A percentile compares a stretch with the other conserved stretches of the same genome.
Conservation (phyloP, 2,888 invertebrate genomes). For the Carpatolechia fugitivella region DNA sequence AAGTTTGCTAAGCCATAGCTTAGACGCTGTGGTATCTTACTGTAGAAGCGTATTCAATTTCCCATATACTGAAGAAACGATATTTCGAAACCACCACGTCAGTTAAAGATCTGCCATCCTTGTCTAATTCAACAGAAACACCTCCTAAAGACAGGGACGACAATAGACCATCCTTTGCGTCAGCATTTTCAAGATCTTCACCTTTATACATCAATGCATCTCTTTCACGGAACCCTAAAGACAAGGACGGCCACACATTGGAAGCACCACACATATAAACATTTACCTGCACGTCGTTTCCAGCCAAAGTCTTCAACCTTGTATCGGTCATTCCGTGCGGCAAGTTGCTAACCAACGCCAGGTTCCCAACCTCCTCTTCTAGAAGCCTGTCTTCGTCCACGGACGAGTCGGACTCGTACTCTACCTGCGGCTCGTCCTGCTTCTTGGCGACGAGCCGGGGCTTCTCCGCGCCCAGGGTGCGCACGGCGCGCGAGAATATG, state of each 20-base stretch:
- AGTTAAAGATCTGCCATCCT: too few relatives aligned
- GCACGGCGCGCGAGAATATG: conserved; percentile 64
- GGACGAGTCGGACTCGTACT: conserved; percentile 49
- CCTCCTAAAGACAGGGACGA: too few relatives aligned
- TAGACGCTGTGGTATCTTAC: too few relatives aligned
- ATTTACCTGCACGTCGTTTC: conserved; percentile 69
- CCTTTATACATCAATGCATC: too few relatives aligned
- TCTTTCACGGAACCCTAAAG: too few relatives aligned
- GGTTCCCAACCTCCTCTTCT: conserved; percentile 31
- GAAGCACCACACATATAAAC: not conserved
- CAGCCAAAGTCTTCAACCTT: conserved; percentile 61
- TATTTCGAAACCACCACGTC: too few relatives aligned
- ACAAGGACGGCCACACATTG: not conserved
- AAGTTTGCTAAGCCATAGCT: too few relatives aligned
- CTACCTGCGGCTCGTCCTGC: conserved; percentile 45
- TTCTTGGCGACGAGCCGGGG: conserved; percentile 33
- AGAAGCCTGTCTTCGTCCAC: conserved; percentile 38
- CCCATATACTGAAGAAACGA: too few relatives aligned
- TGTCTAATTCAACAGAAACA: too few relatives aligned
- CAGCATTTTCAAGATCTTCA: too few relatives aligned
- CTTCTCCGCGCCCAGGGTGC: conserved; percentile 44
- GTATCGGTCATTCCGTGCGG: conserved; percentile 73
- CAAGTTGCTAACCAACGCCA: conserved; percentile 53
- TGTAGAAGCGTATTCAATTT: too few relatives aligned
- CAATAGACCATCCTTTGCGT: too few relatives aligned